Conservation (phyloP, 2,113 vertebrate species). For the Telmatochromis brachygnathus region DNA sequence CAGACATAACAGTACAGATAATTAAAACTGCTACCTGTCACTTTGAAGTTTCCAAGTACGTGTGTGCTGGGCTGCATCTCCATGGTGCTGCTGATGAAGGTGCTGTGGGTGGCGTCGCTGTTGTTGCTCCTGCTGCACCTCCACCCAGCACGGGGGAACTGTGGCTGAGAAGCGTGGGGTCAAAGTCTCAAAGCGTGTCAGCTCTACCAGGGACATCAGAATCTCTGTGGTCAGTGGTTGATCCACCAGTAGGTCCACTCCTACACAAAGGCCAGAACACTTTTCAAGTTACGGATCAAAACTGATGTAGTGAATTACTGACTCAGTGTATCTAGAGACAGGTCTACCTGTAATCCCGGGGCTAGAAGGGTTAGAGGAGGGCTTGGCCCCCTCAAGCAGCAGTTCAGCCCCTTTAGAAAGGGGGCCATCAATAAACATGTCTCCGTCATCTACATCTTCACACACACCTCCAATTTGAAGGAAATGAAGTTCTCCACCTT, state of each 20-base stretch:
- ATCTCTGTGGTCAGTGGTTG: constrained; percentile 85
- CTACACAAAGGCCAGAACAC: constrained; percentile 48
- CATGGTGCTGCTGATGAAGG: constrained; percentile 96
- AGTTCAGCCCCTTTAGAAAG: constrained; percentile 89
- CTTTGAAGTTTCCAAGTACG: constrained; percentile 97
- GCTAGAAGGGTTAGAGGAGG: constrained; percentile 93
- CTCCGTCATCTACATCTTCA: constrained; percentile 92
- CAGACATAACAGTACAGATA: neutral
- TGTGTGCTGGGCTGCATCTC: constrained; percentile 96
- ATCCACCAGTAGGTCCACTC: constrained; percentile 94
- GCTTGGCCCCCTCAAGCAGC: constrained; percentile 86
- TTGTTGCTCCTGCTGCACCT: constrained; percentile 98
- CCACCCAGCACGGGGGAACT: constrained; percentile 96
- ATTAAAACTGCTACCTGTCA: constrained; percentile 74
- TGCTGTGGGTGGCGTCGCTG: constrained; percentile 95
- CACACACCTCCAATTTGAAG: constrained; percentile 99
- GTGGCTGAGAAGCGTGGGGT: constrained; percentile 96
- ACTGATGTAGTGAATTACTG: rapidly evolving
- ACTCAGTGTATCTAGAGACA: neutral
- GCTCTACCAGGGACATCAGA: constrained; percentile 89
- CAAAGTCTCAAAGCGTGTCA: constrained; percentile 95
- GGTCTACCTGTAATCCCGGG: constrained; percentile 89
- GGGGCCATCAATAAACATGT: constrained; percentile 97
- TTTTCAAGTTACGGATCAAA: neutral
- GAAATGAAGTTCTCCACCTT: constrained; percentile 99